Percentiles rank a stretch among this genome's conserved stretches.
Conservation (phyloP, 2,113 vertebrate species). For the Mionectes macconnelli region DNA sequence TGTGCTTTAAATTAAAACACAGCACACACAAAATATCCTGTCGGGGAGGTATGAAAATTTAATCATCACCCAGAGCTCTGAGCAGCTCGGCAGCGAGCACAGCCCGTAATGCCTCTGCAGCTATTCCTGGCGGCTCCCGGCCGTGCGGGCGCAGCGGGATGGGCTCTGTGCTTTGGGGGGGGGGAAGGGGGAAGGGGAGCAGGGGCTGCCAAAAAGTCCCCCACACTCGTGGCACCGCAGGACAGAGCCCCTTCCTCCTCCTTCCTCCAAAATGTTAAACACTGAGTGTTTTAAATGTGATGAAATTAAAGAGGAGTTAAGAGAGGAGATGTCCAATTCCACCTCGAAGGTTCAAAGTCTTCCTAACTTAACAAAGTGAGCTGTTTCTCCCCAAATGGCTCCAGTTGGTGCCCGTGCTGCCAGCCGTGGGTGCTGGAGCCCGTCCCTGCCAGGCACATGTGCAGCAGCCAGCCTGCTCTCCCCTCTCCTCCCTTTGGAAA, state of each 20-base stretch:
- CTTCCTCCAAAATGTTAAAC: accelerated
- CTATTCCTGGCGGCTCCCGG: constrained; percentile 40
- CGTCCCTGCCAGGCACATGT: not conserved
- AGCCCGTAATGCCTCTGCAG: constrained; percentile 14
- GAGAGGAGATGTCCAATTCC: not conserved
- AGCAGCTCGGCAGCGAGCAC: not conserved
- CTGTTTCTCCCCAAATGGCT: not conserved
- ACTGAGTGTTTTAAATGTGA: accelerated
- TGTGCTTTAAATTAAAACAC: constrained; percentile 21
- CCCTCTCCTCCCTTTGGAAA: not conserved
- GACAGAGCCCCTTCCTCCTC: not conserved
- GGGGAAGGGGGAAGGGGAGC: too few relatives aligned
- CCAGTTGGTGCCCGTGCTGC: not conserved
- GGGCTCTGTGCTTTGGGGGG: not conserved
- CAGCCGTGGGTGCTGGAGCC: not conserved
- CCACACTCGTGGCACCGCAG: accelerated
- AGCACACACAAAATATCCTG: not conserved
- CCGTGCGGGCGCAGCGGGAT: not conserved
- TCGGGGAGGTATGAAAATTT: constrained; percentile 63
- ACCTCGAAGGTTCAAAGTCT: not conserved
- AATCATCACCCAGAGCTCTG: constrained; percentile 51
- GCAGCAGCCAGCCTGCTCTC: not conserved
- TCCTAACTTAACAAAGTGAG: not conserved
- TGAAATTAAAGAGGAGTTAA: not conserved
- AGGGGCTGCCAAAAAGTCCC: not conserved